Evolutionary conservation across 2,888 invertebrate genomes (phyloP).

Genomic region (Agrochola macilenta): DNA sequence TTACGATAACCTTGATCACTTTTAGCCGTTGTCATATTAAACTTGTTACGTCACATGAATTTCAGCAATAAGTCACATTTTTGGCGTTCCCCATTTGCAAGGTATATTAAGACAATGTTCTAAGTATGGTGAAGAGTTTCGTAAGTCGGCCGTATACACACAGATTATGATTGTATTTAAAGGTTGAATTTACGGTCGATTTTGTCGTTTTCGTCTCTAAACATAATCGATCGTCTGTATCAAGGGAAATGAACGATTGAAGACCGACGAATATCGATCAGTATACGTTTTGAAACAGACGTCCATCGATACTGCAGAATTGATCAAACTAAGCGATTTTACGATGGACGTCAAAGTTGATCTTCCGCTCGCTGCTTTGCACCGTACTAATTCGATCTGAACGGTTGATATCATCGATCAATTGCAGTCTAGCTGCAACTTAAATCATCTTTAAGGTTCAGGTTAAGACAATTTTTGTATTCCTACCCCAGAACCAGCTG

Average conservation of each 20-base stretch:
- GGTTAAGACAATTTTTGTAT: neutral
- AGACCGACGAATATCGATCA: neutral
- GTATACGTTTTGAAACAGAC: neutral
- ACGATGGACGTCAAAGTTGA: neutral
- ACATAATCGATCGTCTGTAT: neutral
- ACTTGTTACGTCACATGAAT: neutral
- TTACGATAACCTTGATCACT: neutral
- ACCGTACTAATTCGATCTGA: neutral
- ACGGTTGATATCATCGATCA: neutral
- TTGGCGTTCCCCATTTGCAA: too few species aligned
- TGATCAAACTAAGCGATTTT: neutral
- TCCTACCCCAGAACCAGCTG: conserved; percentile 23
- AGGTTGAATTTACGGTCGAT: neutral
- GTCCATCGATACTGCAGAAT: too few species aligned
- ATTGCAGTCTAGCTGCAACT: neutral
- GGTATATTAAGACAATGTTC: neutral
- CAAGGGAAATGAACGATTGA: too few species aligned
- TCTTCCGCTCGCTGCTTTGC: neutral
- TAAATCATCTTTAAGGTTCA: neutral
- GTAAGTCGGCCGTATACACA: neutral
- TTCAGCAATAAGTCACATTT: neutral
- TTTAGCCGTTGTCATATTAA: neutral
- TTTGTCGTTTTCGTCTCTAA: too few species aligned
- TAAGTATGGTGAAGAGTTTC: neutral
- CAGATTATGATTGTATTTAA: neutral